phyloP scores from a whole-genome alignment of 2,113 vertebrate genomes.

The Pterocles orientalis region DNA sequence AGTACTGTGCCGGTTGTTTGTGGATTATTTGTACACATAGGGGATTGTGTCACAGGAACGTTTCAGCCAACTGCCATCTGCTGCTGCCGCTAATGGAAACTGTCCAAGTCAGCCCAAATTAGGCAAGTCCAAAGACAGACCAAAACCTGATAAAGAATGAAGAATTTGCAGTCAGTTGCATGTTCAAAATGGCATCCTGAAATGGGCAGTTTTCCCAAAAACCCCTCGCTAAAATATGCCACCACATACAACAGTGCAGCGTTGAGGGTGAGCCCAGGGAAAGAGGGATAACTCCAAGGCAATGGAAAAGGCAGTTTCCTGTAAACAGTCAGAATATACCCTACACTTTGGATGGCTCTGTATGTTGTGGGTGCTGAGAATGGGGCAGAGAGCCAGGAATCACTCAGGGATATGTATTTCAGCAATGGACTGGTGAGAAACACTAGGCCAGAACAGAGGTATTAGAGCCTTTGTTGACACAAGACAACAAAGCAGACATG shows the following conservation, averaged over 20 bases:
- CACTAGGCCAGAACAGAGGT: background rate
- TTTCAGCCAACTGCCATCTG: slow-evolving; percentile 29
- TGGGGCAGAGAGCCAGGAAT: background rate
- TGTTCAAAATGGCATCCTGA: background rate
- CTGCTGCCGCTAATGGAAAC: background rate
- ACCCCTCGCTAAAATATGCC: background rate
- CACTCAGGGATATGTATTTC: background rate
- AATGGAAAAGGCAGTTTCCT: background rate
- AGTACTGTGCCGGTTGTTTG: background rate
- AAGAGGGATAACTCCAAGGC: background rate
- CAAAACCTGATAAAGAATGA: background rate
- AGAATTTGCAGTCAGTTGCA: background rate
- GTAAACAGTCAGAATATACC: background rate
- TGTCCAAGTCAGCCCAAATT: background rate
- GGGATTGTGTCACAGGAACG: background rate
- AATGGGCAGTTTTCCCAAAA: background rate
- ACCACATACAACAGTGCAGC: background rate
- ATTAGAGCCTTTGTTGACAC: background rate
- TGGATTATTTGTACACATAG: slow-evolving; percentile 1
- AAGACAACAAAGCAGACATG: background rate
- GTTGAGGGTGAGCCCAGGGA: background rate
- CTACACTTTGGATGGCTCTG: background rate
- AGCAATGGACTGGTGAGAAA: background rate
- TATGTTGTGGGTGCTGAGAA: background rate
- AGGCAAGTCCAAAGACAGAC: background rate